Conservation (phyloP, 2,797 vertebrate genomes). For the Myoxocephalus aenaeus region DNA sequence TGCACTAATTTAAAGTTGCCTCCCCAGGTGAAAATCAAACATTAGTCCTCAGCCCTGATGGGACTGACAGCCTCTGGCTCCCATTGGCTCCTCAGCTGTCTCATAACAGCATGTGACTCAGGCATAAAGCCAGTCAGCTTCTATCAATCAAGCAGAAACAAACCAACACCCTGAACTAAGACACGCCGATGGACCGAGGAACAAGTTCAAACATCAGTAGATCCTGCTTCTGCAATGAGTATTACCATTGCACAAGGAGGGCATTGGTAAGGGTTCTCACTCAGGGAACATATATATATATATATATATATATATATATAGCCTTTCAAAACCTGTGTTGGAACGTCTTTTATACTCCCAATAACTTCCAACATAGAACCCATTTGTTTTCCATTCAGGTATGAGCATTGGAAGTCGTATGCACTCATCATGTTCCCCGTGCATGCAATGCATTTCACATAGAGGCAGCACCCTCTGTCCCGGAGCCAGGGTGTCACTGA, state of each 20-base stretch:
- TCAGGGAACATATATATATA: not conserved
- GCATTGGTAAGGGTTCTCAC: not conserved
- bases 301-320: not conserved
- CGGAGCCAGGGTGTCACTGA: slow-evolving; percentile 73
- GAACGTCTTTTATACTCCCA: not conserved
- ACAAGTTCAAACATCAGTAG: slow-evolving; percentile 28
- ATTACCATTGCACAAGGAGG: not conserved
- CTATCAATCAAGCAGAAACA: slow-evolving; percentile 37
- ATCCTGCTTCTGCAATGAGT: slow-evolving; percentile 20
- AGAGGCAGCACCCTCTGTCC: not conserved
- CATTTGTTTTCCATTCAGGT: not conserved
- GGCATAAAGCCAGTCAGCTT: slow-evolving; percentile 18
- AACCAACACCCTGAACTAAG: slow-evolving; percentile 17
- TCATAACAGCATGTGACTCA: slow-evolving; percentile 46
- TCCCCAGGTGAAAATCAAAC: not conserved
- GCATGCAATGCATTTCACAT: slow-evolving; percentile 13
- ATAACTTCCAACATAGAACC: not conserved
- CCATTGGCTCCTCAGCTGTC: slow-evolving; percentile 1
- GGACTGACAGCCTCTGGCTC: not conserved
- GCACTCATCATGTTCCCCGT: not conserved
- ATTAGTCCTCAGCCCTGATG: not conserved
- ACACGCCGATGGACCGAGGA: slow-evolving; percentile 5
- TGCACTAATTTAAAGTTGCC: not conserved
- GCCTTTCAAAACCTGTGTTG: not conserved
- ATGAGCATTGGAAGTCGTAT: not conserved